Percentiles rank a stretch among this genome's conserved stretches.
These are phyloP conservation scores for Akabosia matsudoensis DNA, from an alignment of 1,140 invertebrate genomes.

Conservation along the genomic window DNA sequence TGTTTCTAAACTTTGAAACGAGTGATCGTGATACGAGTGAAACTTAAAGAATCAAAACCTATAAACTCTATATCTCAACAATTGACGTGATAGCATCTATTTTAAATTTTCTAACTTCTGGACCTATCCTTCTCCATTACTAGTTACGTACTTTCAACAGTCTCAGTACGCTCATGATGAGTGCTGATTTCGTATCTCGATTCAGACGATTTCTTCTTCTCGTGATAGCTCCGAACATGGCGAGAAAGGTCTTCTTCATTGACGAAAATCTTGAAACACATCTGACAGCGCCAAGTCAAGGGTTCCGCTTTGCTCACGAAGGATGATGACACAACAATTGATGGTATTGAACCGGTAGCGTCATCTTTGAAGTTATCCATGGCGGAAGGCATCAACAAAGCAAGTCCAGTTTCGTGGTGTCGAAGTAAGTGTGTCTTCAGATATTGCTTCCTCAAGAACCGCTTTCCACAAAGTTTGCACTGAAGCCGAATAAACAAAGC, in stretches of 20 bases:
- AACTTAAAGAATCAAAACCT: no score
- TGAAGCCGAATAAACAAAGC: neutral
- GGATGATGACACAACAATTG: neutral
- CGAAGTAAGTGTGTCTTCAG: constrained; percentile 5
- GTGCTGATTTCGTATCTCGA: neutral
- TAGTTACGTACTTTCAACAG: no score
- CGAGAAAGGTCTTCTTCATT: neutral
- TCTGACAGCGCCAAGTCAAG: neutral
- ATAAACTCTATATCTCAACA: no score
- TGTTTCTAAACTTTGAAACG: no score
- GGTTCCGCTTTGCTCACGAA: constrained; percentile 5
- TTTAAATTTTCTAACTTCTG: no score
- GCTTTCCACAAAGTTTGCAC: neutral
- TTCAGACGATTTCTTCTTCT: neutral
- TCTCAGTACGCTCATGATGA: no score
- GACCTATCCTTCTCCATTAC: no score
- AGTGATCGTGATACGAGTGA: no score
- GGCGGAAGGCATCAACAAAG: neutral
- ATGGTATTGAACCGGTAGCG: neutral
- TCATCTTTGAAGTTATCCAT: neutral
- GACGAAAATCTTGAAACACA: constrained; percentile 10
- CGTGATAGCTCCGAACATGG: neutral
- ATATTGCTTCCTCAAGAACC: constrained; percentile 3
- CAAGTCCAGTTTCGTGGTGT: neutral
- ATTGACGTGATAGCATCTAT: no score